Conservation (phyloP, 2,888 invertebrate species). For the Microplitis deprimator region DNA sequence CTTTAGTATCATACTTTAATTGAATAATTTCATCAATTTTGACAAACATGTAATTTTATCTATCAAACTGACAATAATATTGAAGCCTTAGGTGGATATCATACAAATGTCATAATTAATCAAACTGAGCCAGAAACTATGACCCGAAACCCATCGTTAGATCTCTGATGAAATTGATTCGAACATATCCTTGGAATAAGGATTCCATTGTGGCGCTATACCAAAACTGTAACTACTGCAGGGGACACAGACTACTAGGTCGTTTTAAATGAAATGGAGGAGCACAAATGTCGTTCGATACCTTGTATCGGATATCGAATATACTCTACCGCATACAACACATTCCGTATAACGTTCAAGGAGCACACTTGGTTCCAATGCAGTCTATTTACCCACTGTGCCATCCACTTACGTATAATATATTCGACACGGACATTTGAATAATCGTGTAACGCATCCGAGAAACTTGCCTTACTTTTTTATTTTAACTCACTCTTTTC, state of each 20-base stretch:
- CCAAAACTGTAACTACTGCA: background rate
- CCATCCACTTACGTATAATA: conserved; percentile 36
- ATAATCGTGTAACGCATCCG: conserved; percentile 46
- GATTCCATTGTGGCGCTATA: background rate
- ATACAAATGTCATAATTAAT: too few relatives aligned
- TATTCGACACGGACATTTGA: conserved; percentile 45
- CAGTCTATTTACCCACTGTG: conserved; percentile 22
- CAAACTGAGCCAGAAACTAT: too few relatives aligned
- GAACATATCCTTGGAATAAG: background rate
- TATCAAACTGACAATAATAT: too few relatives aligned
- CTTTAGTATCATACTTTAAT: background rate
- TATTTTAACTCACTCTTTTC: conserved; percentile 15
- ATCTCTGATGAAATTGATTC: background rate
- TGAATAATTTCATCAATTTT: background rate
- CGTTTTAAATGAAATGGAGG: conserved; percentile 34
- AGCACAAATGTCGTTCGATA: conserved; percentile 13
- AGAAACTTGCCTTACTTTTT: conserved; percentile 19
- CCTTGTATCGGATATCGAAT: conserved; percentile 37
- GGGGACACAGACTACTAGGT: background rate
- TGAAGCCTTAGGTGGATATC: too few relatives aligned
- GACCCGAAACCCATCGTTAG: too few relatives aligned
- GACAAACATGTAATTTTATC: background rate
- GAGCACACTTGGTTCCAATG: conserved; percentile 26
- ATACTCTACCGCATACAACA: conserved; percentile 22
- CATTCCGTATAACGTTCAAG: conserved; percentile 15